Evolutionary conservation across 2,797 vertebrate species (phyloP).

Genomic region (Thaleichthys pacificus): DNA sequence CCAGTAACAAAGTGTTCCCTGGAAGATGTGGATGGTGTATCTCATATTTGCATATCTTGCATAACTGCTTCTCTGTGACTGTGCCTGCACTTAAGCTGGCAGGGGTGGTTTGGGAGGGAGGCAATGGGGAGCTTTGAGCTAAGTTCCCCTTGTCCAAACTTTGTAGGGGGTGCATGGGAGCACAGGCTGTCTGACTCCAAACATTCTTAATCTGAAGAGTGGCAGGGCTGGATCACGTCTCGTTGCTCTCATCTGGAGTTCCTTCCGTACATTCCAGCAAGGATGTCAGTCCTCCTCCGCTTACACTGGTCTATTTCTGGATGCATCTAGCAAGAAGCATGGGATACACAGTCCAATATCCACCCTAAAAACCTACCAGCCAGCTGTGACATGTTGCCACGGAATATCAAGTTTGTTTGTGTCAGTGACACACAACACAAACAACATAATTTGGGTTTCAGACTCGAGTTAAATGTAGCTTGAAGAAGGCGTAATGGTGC

Average conservation of each 20-base stretch:
- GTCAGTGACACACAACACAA: slow-evolving; percentile 21
- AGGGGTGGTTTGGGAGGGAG: not conserved
- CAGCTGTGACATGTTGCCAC: slow-evolving; percentile 12
- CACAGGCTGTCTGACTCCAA: slow-evolving; percentile 38
- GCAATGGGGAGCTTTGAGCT: not conserved
- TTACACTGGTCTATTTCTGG: slow-evolving; percentile 78
- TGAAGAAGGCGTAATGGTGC: slow-evolving; percentile 27
- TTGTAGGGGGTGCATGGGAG: slow-evolving; percentile 29
- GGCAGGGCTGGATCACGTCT: slow-evolving; percentile 29
- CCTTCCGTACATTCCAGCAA: slow-evolving; percentile 64
- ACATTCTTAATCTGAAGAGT: slow-evolving; percentile 51
- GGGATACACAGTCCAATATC: slow-evolving; percentile 48
- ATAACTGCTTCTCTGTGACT: not conserved
- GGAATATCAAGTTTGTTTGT: not conserved
- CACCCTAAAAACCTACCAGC: slow-evolving; percentile 33
- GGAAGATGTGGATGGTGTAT: not conserved
- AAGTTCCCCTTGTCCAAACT: not conserved
- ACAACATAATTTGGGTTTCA: slow-evolving; percentile 21
- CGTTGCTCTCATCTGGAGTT: slow-evolving; percentile 64
- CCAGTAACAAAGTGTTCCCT: not conserved
- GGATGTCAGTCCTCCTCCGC: slow-evolving; percentile 71
- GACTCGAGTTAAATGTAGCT: slow-evolving; percentile 1
- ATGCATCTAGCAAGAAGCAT: slow-evolving; percentile 46
- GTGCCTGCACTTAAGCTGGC: not conserved
- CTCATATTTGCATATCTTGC: not conserved